Evolutionary conservation across 1,140 invertebrate genomes (phyloP), one percentile per base, ranked within the genome.

Genomic region (Hyphantria cunea): DNA sequence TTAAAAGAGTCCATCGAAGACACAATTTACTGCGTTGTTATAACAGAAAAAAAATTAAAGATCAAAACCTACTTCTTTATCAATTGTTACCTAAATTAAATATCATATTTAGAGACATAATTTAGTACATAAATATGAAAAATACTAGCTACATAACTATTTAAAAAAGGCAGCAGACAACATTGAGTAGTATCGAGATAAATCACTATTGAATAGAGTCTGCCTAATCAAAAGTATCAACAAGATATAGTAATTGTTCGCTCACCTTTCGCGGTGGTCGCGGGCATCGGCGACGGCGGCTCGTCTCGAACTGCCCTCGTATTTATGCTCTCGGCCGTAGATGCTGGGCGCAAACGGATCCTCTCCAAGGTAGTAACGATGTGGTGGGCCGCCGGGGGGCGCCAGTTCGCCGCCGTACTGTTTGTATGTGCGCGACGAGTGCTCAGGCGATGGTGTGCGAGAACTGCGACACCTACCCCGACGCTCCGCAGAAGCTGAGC

Each of bases 351-450:
- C 94, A 80, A 95, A 96, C 4, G 95, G 95, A 91, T 96, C 95
- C 86, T 96, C 95, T 9, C 95, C 95, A 37, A 96, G 91, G 79
- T 97, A 96, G 84, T 96, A 97, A 56, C 94, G 93, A 74, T 95
- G 95, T 42, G 94, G 94, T 3, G 92, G 89, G 13, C 90, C 91
- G 77, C 76, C 74, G 66, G 87, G 91, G 68, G 86, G 89, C 78
- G 91, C 86, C 55, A 92, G 80, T 63, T 93, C 93, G 25, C 86
- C 87, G 51, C 86, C 86, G 80, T 90, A 89, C 76, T 88, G 89
- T 65, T 84, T 69, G 90, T 92, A 89, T 70, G 91, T 76, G 72
- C 91, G 80, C 84, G 76, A 86, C 81, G 90, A 75, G 63, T 84
- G 84, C 72, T 85, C 82, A 10, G 91, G 92, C 68, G 92, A 94